Evolutionary conservation across 2,888 invertebrate species (phyloP), one percentile per base, ranked within the genome.

Genomic region (Oeneis ivallda): DNA sequence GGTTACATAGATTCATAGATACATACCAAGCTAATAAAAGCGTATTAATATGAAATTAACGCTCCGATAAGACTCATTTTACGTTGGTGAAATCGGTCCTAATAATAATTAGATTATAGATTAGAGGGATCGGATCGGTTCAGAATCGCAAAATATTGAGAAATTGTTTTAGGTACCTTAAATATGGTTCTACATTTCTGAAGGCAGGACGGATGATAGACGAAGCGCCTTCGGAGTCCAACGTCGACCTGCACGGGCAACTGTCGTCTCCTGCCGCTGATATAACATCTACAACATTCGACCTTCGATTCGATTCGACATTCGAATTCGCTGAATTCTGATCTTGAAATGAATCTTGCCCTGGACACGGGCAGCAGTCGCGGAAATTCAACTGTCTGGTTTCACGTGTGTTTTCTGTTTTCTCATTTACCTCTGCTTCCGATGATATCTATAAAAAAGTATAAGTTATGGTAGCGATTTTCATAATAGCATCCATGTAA

Each of bases 341-440:
- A n/a, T 67, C 49, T 26, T 34, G 59, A 15, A 13, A 65, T 15
- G 49, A 45, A n/a, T 64, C 66, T 19, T 60, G 58, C 10, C 70
- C 67, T 11, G 83, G 80, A 63, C 90, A 90, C 0, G 89, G 88
- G 41, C 89, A 90, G 71, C 89, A 89, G 50, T 86, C 84, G 2
- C 65, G 74, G 43, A 74, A 73, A 59, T 75, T 74, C 56, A 77
- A 45, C 61, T 82, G 78, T 10, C 78, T 76, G 6, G 75, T 2
- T n/a, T 65, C 60, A 15, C 77, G 73, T 41, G 50, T 64, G 64
- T 70, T 74, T 15, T 74, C 74, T 10, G 43, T 45, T 61, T 56
- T 11, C 9, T 54, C 63, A 69, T 69, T 68, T 58, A 81, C 70
- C 59, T 83, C 26, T 26, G 19, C 81, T 68, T 86, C 84, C 65